Conservation (phyloP, 2,797 vertebrate species). For the Gallirallus australis region DNA sequence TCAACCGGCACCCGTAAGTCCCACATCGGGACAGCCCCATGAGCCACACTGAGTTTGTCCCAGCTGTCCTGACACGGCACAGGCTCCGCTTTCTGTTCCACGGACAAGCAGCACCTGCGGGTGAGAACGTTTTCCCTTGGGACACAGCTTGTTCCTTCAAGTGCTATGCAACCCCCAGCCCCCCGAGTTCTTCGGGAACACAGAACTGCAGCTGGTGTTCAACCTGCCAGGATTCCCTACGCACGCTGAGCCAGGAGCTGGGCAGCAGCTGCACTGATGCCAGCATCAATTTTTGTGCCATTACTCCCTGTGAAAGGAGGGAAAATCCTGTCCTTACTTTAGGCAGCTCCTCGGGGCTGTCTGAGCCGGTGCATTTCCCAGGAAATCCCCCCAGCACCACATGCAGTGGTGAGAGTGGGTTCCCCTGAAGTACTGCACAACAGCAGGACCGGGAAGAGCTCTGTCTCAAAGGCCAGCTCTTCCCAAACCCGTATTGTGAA, state of each 20-base stretch:
- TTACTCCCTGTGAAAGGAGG: not conserved
- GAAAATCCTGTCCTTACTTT: not conserved
- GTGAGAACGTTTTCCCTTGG: not conserved
- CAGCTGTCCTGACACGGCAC: not conserved
- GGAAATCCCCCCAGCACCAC: not conserved
- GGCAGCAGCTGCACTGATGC: not conserved
- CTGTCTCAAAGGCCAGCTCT: not conserved
- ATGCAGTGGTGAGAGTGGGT: not conserved
- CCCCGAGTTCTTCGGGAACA: not conserved
- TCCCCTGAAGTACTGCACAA: not conserved
- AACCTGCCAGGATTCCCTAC: not conserved
- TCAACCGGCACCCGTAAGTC: too few species aligned
- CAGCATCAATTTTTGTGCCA: not conserved
- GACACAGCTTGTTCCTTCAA: not conserved
- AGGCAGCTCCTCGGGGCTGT: not conserved
- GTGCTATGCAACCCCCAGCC: not conserved
- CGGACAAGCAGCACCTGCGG: not conserved
- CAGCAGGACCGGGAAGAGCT: not conserved
- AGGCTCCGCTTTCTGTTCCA: not conserved
- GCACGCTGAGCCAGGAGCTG: not conserved
- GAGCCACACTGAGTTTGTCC: not conserved
- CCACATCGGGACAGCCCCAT: not conserved
- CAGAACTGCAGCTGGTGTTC: too few species aligned
- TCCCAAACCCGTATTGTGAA: accelerated
- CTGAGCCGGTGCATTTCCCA: not conserved